Percentiles rank a stretch among this genome's conserved stretches.
phyloP scores from a whole-genome alignment of 2,797 vertebrate genomes.

The Thripadectes ignobilis region DNA sequence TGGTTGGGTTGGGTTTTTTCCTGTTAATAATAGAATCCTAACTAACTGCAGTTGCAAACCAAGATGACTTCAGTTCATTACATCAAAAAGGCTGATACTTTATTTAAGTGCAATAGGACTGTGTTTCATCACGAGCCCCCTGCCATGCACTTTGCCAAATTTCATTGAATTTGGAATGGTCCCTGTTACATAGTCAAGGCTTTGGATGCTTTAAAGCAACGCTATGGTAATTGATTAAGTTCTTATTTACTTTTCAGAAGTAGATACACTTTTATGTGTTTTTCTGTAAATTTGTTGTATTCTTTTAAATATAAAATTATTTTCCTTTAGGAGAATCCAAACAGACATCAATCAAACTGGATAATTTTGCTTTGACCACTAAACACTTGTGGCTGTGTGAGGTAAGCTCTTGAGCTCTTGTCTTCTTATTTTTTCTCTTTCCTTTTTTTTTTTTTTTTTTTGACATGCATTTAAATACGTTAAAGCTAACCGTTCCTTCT shows the following conservation, averaged over 20 bases:
- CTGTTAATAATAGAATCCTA: background rate
- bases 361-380: slow-evolving; percentile 16
- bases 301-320: background rate
- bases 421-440: rapidly evolving
- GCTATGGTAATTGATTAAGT: background rate
- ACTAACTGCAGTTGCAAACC: slow-evolving; percentile 3
- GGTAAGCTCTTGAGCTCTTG: background rate
- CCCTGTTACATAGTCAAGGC: background rate
- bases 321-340: background rate
- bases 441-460: rapidly evolving
- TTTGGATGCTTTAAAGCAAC: background rate
- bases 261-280: background rate
- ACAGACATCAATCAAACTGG: background rate
- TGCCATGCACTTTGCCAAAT: background rate
- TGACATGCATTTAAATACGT: background rate
- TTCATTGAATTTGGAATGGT: background rate
- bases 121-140: background rate
- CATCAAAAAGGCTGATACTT: background rate
- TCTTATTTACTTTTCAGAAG: background rate
- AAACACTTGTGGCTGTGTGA: background rate
- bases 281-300: background rate
- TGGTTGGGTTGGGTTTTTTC: background rate
- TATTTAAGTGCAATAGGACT: background rate
- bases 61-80: background rate
- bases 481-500: background rate